Conservation (phyloP, 2,797 vertebrate genomes). For the Trematomus bernacchii region DNA sequence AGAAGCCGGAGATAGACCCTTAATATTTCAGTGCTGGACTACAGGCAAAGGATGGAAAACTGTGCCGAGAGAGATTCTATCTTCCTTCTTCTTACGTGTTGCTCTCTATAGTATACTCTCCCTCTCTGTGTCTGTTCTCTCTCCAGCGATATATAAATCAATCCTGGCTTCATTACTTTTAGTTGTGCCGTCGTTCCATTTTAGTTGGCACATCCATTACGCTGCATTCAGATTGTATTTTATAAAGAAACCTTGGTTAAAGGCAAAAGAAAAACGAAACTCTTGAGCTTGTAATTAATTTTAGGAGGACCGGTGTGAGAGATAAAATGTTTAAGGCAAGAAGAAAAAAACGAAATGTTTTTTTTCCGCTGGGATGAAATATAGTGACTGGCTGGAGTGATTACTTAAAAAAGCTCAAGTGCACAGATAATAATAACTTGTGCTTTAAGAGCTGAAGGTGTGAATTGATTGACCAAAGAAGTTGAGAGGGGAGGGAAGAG, state of each 20-base stretch:
- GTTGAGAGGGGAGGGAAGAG: not conserved
- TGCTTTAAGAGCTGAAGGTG: constrained; percentile 1
- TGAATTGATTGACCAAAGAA: not conserved
- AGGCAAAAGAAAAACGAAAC: constrained; percentile 10
- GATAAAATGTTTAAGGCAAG: not conserved
- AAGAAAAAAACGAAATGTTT: not conserved
- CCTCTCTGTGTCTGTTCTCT: not conserved
- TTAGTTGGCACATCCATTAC: constrained; percentile 26
- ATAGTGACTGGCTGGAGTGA: not conserved
- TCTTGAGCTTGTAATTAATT: constrained; percentile 12
- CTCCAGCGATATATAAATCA: constrained; percentile 9
- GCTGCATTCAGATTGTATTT: constrained; percentile 7
- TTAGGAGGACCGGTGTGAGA: not conserved
- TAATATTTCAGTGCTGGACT: not conserved
- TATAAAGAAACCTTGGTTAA: constrained; percentile 15
- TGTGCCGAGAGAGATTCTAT: not conserved
- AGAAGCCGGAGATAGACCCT: not conserved
- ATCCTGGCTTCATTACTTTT: constrained; percentile 30
- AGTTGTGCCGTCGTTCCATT: constrained; percentile 10
- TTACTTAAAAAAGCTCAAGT: constrained; percentile 1
- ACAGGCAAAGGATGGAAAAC: not conserved
- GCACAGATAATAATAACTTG: constrained; percentile 6
- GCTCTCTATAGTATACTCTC: not conserved
- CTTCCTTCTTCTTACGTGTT: not conserved
- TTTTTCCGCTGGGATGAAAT: constrained; percentile 1